phyloP scores from a whole-genome alignment of 2,888 invertebrate species.

The Drosophila antonietae region DNA sequence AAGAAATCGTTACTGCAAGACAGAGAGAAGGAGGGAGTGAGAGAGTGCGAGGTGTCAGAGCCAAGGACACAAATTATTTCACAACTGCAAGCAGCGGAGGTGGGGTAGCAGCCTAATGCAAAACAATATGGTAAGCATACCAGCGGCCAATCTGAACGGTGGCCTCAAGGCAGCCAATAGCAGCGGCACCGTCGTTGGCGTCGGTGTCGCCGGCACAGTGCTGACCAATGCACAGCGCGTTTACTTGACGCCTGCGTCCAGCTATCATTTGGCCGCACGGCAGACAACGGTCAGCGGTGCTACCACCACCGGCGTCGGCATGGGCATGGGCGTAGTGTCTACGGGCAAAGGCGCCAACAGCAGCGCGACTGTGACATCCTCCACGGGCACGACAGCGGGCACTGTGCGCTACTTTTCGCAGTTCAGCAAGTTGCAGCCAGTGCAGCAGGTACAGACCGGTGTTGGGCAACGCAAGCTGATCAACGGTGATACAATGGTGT shows the following conservation, averaged over 20 bases:
- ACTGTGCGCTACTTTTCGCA: conserved; percentile 78
- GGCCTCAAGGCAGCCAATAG: conserved; percentile 65
- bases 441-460: conserved; percentile 41
- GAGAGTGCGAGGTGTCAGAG: background rate
- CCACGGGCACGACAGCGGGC: conserved; percentile 27
- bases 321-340: conserved; percentile 15
- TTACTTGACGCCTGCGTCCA: conserved; percentile 54
- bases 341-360: conserved; percentile 45
- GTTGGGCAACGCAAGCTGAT: conserved; percentile 55
- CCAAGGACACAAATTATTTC: background rate
- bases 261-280: conserved; percentile 43
- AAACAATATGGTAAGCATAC: conserved; percentile 84
- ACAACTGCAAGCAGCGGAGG: conserved; percentile 1
- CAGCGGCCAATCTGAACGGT: conserved; percentile 80
- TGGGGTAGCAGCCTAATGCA: conserved; percentile 71
- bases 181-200: conserved; percentile 44
- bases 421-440: conserved; percentile 63
- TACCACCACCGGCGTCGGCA: conserved; percentile 39
- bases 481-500: conserved; percentile 62
- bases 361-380: conserved; percentile 22
- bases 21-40: background rate
- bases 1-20: background rate
- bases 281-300: conserved; percentile 48
- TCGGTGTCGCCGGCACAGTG: conserved; percentile 55
- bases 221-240: conserved; percentile 63